Conservation (phyloP, 2,888 invertebrate species). For the Geotrupes spiniger region DNA sequence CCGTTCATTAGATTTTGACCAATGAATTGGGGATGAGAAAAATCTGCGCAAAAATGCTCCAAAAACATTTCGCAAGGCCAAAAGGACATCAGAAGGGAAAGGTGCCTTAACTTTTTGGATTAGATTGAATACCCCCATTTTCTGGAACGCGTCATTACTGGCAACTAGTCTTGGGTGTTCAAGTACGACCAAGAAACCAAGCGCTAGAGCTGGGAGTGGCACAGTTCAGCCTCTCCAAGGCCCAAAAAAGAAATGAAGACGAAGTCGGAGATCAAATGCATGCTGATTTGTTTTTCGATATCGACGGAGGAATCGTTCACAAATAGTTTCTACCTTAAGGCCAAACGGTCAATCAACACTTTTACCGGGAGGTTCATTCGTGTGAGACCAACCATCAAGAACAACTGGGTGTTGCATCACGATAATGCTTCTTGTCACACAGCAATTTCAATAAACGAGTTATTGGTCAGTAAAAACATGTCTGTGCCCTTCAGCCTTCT, state of each 20-base stretch:
- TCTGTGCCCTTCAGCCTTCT: background rate
- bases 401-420: too few relatives aligned
- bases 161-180: conserved; percentile 1
- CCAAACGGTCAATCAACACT: too few relatives aligned
- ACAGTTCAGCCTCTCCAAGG: too few relatives aligned
- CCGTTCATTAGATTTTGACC: background rate
- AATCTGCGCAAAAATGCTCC: too few relatives aligned
- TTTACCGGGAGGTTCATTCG: background rate
- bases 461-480: conserved; percentile 1
- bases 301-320: background rate
- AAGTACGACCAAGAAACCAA: background rate
- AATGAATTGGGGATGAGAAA: too few relatives aligned
- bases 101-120: too few relatives aligned
- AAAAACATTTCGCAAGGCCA: too few relatives aligned
- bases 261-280: too few relatives aligned
- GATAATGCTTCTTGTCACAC: too few relatives aligned
- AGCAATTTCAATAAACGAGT: background rate
- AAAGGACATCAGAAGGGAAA: too few relatives aligned
- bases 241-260: too few relatives aligned
- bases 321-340: background rate
- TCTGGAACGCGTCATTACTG: conserved; percentile 1
- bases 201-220: background rate
- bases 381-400: background rate
- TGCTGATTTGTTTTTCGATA: background rate
- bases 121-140: background rate